These are phyloP conservation scores for Notarius quadriscutis DNA, from an alignment of 2,113 vertebrate genomes.

Conservation along the genomic window DNA sequence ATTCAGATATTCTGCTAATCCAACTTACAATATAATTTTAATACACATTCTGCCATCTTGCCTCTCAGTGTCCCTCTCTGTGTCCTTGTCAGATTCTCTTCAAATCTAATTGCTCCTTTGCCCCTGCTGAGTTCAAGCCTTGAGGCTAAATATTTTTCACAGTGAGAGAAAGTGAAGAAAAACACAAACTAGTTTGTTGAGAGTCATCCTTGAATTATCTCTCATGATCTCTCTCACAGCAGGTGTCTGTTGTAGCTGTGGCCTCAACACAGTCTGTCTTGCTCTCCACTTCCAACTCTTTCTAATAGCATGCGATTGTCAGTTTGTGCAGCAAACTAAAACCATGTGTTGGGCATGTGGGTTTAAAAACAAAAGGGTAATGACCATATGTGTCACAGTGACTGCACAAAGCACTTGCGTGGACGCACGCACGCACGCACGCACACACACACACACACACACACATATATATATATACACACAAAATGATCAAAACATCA, in stretches of 20 bases:
- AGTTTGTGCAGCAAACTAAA: constrained; percentile 38
- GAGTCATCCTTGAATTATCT: constrained; percentile 58
- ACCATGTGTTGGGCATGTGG: constrained; percentile 1
- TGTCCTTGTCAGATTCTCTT: constrained; percentile 50
- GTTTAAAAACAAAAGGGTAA: constrained; percentile 12
- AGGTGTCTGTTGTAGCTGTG: constrained; percentile 52
- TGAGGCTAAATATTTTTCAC: constrained; percentile 72
- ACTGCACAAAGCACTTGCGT: neutral
- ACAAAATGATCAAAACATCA: neutral
- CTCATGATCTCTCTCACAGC: constrained; percentile 63
- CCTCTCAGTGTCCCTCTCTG: constrained; percentile 18
- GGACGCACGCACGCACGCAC: neutral
- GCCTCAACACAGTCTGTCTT: constrained; percentile 34
- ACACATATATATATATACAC: neutral
- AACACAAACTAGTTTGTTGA: constrained; percentile 57
- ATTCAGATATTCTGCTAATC: constrained; percentile 6
- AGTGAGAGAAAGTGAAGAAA: constrained; percentile 58
- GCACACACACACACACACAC: neutral
- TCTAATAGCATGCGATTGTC: constrained; percentile 37
- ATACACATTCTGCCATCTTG: neutral
- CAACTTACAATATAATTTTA: neutral
- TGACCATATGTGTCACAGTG: constrained; percentile 32
- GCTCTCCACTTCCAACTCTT: constrained; percentile 17
- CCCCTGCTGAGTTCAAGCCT: constrained; percentile 67
- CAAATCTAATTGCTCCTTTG: constrained; percentile 71